phyloP scores from a whole-genome alignment of 2,888 invertebrate genomes.

The Dicranocentrus wangi region DNA sequence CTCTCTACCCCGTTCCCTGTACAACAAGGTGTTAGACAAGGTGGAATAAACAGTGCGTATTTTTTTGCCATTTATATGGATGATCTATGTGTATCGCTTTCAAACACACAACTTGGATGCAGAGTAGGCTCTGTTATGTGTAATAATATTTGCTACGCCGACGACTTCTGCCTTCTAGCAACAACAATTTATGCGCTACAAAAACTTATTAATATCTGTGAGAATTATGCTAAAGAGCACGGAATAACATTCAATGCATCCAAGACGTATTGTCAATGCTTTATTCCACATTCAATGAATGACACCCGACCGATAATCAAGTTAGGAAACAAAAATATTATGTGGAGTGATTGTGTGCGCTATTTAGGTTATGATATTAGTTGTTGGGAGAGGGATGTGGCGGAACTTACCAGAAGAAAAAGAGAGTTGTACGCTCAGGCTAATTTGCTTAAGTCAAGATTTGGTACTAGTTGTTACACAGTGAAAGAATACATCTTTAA shows the following conservation, averaged over 20 bases:
- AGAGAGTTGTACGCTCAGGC: not conserved
- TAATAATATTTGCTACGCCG: slow-evolving; percentile 18
- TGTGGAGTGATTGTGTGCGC: slow-evolving; percentile 16
- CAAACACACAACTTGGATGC: not conserved
- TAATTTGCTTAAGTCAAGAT: not conserved
- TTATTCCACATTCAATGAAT: not conserved
- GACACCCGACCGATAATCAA: not conserved
- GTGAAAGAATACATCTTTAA: not conserved
- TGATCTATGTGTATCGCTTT: not conserved
- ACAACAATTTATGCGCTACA: not conserved
- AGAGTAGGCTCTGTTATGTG: not conserved
- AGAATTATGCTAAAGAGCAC: not conserved
- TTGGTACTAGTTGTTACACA: not conserved
- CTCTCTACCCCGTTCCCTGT: slow-evolving; percentile 10
- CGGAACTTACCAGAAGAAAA: slow-evolving; percentile 18
- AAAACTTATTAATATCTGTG: not conserved
- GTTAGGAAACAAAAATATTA: not conserved
- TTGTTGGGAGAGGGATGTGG: slow-evolving; percentile 1
- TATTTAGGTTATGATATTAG: slow-evolving; percentile 28
- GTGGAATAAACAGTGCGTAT: not conserved
- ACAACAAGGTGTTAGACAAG: slow-evolving; percentile 3
- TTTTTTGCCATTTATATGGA: slow-evolving; percentile 11
- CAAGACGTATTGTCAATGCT: not conserved
- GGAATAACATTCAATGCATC: slow-evolving; percentile 7
- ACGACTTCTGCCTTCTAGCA: slow-evolving; percentile 5